Evolutionary conservation across 2,888 invertebrate species (phyloP), one percentile per base, ranked within the genome.

Genomic region (Eugnorisma glareosa): DNA sequence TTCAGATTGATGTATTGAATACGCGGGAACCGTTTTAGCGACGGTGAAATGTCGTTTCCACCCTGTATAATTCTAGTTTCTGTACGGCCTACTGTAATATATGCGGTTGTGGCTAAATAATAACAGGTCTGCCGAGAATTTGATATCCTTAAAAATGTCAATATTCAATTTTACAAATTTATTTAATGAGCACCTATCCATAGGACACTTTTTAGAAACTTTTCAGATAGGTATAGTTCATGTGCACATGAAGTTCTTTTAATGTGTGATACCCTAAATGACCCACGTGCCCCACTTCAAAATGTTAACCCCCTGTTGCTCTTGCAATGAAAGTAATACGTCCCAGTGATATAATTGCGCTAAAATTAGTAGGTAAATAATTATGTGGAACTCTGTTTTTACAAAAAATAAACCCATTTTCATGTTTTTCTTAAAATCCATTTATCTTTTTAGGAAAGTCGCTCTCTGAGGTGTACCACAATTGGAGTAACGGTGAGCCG

Each of bases 401-500:
- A n/a, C 24, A 54, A 11, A 54, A 54, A n/a, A 51, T 13, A 54
- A 54, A 28, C 13, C n/a, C 7, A 59, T 59, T 8, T 18, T 59
- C 21, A n/a, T n/a, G 0, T 35, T 54, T 7, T 54, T 28, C 21
- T 61, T 8, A 18, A 21, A 61, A 61, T 35, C 35, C 40, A 43
- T 40, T n/a, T 21, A 18, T 31, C 31, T 31, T 86, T 90, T 28
- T 86, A 95, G 95, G 94, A 57, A 77, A 80, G 3, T 85, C 93
- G 15, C 76, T 94, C 73, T 61, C 84, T 13, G 91, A 93, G 48
- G 91, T 94, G 0, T 95, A 93, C 77, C 87, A 87, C 73, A 89
- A 86, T n/a, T 95, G 95, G 94, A 87, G 15, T 7, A 84, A 0
- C 87, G 93, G 93, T 0, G 93, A 95, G 71, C 95, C 95, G 0